Percentiles rank a stretch among this genome's conserved stretches.
Evolutionary conservation across 2,888 invertebrate genomes (phyloP).

Genomic region (Subacronicta megacephala): DNA sequence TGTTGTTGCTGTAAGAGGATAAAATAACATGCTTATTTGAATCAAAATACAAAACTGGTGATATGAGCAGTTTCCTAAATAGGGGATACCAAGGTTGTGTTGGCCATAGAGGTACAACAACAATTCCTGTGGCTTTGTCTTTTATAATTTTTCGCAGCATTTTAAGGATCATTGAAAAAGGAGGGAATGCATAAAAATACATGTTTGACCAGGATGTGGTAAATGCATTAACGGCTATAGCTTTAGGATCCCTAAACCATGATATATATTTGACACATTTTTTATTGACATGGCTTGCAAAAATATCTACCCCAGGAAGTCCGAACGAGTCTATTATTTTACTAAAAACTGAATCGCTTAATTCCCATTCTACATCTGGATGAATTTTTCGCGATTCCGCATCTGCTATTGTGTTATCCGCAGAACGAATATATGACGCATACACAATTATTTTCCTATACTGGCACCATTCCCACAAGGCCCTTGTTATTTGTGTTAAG

Average conservation of each 20-base stretch:
- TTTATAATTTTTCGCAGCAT: not conserved
- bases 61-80: not conserved
- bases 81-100: no score
- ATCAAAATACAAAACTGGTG: no score
- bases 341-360: not conserved
- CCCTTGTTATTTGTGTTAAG: not conserved
- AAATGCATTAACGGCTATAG: no score
- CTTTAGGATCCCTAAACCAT: no score
- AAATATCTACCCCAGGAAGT: not conserved
- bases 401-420: conserved; percentile 14
- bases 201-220: no score
- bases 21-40: no score
- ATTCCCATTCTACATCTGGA: conserved; percentile 7
- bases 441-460: not conserved
- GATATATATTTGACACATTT: no score
- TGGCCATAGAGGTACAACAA: conserved; percentile 6
- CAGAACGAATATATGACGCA: conserved; percentile 6
- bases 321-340: not conserved
- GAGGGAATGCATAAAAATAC: conserved; percentile 14
- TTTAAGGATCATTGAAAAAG: conserved; percentile 9
- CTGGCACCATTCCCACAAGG: conserved; percentile 7
- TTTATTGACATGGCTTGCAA: not conserved
- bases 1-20: no score
- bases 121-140: conserved; percentile 2
- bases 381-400: conserved; percentile 8